Conservation (phyloP, 2,797 vertebrate species). For the Karalla daura region DNA sequence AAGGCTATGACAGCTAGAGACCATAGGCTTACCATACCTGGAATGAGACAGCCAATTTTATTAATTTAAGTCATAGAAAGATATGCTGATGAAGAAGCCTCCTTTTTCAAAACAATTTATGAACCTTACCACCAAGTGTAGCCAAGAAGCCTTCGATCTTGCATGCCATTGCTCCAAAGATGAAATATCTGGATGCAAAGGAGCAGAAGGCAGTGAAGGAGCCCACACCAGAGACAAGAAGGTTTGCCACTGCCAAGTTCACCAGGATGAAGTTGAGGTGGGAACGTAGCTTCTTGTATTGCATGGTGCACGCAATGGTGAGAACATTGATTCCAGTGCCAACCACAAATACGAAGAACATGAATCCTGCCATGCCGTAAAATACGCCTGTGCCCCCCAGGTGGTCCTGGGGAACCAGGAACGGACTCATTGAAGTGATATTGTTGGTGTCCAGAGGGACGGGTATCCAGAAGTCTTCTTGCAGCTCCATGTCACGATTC, state of each 20-base stretch:
- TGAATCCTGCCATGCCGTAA: slow-evolving; percentile 78
- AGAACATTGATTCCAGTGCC: slow-evolving; percentile 78
- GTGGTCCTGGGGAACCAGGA: slow-evolving; percentile 84
- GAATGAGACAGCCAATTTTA: slow-evolving; percentile 36
- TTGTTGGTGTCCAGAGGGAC: slow-evolving; percentile 77
- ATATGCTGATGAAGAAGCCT: too few species aligned
- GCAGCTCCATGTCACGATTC: slow-evolving; percentile 58
- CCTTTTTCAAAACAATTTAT: slow-evolving; percentile 14
- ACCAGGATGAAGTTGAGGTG: slow-evolving; percentile 89
- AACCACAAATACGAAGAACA: slow-evolving; percentile 67
- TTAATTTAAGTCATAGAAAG: not conserved
- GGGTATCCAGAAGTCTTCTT: slow-evolving; percentile 84
- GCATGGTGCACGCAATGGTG: slow-evolving; percentile 80
- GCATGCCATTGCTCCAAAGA: slow-evolving; percentile 76
- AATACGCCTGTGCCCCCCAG: slow-evolving; percentile 69
- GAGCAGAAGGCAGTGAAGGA: slow-evolving; percentile 81
- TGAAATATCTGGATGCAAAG: slow-evolving; percentile 81
- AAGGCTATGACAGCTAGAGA: slow-evolving; percentile 84
- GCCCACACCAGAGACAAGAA: slow-evolving; percentile 78
- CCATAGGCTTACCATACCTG: slow-evolving; percentile 87
- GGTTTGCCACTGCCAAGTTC: slow-evolving; percentile 84
- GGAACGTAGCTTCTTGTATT: slow-evolving; percentile 85
- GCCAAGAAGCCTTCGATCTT: slow-evolving; percentile 85
- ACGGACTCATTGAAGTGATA: slow-evolving; percentile 80
- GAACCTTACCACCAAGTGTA: slow-evolving; percentile 79